Evolutionary conservation across 2,888 invertebrate species (phyloP).

Genomic region (Hedychridium roseum): DNA sequence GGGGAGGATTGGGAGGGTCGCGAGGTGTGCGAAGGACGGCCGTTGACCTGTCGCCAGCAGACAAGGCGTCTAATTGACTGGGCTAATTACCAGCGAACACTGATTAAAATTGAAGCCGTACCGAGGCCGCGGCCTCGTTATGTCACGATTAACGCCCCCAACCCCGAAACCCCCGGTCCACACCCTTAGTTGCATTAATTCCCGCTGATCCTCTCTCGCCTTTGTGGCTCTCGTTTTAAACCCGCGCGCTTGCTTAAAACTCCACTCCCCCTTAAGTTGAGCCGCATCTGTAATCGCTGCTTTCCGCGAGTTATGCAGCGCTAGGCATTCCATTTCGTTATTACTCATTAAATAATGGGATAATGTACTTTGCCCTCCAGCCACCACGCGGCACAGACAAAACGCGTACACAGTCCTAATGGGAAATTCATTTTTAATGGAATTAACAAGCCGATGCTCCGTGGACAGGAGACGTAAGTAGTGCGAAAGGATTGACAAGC

Average conservation of each 20-base stretch:
- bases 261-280: neutral
- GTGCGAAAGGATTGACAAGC: no score
- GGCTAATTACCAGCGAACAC: conserved; percentile 33
- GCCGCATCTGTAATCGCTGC: neutral
- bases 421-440: neutral
- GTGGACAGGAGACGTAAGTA: no score
- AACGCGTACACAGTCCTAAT: neutral
- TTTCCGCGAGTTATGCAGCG: neutral
- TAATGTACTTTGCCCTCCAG: neutral
- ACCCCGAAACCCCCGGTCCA: no score
- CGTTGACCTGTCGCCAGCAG: conserved; percentile 34
- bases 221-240: neutral
- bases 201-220: neutral
- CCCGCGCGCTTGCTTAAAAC: neutral
- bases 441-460: neutral
- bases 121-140: conserved; percentile 12
- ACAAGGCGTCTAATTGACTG: conserved; percentile 39
- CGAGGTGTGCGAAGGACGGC: conserved; percentile 21
- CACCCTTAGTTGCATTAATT: conserved; percentile 2
- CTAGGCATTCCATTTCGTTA: neutral
- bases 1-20: no score
- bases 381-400: neutral
- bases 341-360: conserved; percentile 1
- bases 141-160: conserved; percentile 15
- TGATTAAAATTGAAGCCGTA: conserved; percentile 34